Evolutionary conservation across 1,140 invertebrate species (phyloP).

Genomic region (Drosophila asahinai): DNA sequence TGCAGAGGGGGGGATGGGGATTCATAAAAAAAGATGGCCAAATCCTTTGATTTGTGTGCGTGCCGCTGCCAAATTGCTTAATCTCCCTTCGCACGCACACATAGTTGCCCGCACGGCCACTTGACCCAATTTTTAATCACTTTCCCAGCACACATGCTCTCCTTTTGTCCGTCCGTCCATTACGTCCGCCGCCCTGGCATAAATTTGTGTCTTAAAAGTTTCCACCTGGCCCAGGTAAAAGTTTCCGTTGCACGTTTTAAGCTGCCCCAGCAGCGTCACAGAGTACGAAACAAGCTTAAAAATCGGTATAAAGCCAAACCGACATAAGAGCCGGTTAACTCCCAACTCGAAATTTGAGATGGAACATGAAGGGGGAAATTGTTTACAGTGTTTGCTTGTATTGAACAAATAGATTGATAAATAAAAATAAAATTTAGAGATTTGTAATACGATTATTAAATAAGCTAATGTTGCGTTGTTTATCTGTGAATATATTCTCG

Average conservation of each 20-base stretch:
- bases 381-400: too few relatives aligned
- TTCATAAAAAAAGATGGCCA: slow-evolving; percentile 57
- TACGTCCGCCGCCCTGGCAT: slow-evolving; percentile 46
- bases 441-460: too few relatives aligned
- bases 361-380: background rate
- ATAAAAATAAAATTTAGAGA: too few relatives aligned
- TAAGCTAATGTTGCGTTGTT: too few relatives aligned
- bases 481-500: background rate
- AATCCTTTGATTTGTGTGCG: slow-evolving; percentile 80
- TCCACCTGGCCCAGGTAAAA: slow-evolving; percentile 53
- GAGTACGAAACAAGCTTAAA: slow-evolving; percentile 65
- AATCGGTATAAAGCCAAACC: slow-evolving; percentile 31
- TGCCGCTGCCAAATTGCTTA: slow-evolving; percentile 76
- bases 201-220: slow-evolving; percentile 81
- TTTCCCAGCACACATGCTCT: slow-evolving; percentile 71
- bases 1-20: background rate
- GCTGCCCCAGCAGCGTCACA: slow-evolving; percentile 45
- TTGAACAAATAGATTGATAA: too few relatives aligned
- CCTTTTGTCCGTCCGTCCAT: slow-evolving; percentile 21
- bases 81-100: slow-evolving; percentile 72
- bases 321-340: slow-evolving; percentile 23
- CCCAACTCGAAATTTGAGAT: slow-evolving; percentile 26
- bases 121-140: slow-evolving; percentile 84
- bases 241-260: slow-evolving; percentile 78
- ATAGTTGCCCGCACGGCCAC: slow-evolving; percentile 45